phyloP scores from a whole-genome alignment of 2,113 vertebrate species.

The Chlorocebus sabaeus region DNA sequence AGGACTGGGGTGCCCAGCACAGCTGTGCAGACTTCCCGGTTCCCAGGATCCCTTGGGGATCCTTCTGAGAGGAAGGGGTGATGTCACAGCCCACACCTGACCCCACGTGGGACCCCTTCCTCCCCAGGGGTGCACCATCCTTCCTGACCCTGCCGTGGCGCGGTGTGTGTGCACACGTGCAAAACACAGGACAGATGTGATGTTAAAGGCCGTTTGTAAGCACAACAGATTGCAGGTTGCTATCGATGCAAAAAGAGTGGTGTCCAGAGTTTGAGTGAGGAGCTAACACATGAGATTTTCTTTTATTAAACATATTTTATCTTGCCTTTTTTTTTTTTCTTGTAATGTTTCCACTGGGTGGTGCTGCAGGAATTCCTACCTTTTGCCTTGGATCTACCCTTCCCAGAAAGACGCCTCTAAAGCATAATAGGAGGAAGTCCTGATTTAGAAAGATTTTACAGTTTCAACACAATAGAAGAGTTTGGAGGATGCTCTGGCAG shows the following conservation, averaged over 20 bases:
- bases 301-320: constrained; percentile 25
- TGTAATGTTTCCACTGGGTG: constrained; percentile 87
- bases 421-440: constrained; percentile 98
- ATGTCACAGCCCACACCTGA: neutral
- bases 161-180: rapidly evolving
- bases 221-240: neutral
- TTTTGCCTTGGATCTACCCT: constrained; percentile 86
- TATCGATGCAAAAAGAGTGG: neutral
- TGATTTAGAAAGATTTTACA: constrained; percentile 93
- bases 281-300: neutral
- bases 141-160: neutral
- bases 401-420: constrained; percentile 90
- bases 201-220: neutral
- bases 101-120: neutral
- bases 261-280: neutral
- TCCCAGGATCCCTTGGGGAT: neutral
- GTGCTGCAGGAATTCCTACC: constrained; percentile 93
- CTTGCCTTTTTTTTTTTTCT: neutral
- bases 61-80: constrained; percentile 10
- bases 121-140: neutral
- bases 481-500: constrained; percentile 88
- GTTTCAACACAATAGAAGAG: constrained; percentile 88
- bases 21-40: constrained; percentile 42
- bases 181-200: neutral
- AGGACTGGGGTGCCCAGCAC: neutral